Evolutionary conservation across 1,140 invertebrate species (phyloP).

Genomic region (Drosophila navojoa): DNA sequence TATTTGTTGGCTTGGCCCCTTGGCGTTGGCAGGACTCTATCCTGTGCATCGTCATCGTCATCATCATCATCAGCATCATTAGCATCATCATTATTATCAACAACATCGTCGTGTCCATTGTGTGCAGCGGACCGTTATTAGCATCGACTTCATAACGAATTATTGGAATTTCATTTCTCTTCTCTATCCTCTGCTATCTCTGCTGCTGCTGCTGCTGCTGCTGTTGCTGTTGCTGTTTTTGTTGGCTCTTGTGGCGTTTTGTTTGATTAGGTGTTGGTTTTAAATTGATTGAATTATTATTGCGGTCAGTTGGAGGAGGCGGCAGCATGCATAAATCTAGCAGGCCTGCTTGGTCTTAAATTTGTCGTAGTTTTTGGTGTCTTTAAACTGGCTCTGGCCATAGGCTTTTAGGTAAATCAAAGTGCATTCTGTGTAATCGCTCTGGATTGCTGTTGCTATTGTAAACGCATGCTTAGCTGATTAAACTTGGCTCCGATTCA

Average conservation of each 20-base stretch:
- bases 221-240: slow-evolving; percentile 43
- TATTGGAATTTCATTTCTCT: slow-evolving; percentile 69
- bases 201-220: too few species aligned
- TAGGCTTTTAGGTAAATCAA: slow-evolving; percentile 2
- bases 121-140: slow-evolving; percentile 77
- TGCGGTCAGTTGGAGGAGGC: slow-evolving; percentile 34
- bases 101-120: slow-evolving; percentile 61
- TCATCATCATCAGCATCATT: slow-evolving; percentile 17
- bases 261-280: slow-evolving; percentile 70
- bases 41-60: neutral
- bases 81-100: slow-evolving; percentile 36
- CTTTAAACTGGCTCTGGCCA: neutral
- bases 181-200: slow-evolving; percentile 24
- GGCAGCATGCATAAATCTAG: slow-evolving; percentile 9
- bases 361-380: neutral
- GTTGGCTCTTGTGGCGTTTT: slow-evolving; percentile 36
- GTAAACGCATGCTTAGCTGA: slow-evolving; percentile 31
- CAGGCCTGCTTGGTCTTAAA: slow-evolving; percentile 3
- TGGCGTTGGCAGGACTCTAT: slow-evolving; percentile 12
- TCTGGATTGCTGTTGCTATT: neutral
- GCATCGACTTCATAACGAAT: slow-evolving; percentile 80
- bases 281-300: slow-evolving; percentile 79
- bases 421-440: slow-evolving; percentile 8
- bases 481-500: slow-evolving; percentile 42
- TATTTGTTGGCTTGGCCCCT: slow-evolving; percentile 23